Evolutionary conservation across 2,797 vertebrate genomes (phyloP).

Genomic region (Molossus alvarezi): DNA sequence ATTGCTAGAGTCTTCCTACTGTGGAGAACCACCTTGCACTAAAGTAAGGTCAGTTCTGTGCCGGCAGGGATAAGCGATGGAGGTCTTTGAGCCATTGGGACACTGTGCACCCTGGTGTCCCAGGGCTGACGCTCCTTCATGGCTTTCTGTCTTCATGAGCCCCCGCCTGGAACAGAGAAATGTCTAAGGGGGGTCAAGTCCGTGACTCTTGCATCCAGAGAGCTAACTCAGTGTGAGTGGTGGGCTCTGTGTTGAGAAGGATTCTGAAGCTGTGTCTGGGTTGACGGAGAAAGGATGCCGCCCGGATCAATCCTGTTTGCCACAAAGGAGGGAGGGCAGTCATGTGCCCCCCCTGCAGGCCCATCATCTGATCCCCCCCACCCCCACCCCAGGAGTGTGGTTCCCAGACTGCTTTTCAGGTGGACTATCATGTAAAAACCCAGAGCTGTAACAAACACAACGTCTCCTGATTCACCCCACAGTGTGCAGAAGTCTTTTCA

Average conservation of each 20-base stretch:
- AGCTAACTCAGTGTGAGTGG: too few relatives aligned
- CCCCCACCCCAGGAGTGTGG: background rate
- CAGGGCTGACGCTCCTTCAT: background rate
- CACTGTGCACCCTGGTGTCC: background rate
- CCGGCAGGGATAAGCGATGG: accelerated
- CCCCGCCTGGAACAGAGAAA: background rate
- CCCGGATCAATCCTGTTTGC: background rate
- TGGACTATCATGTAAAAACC: background rate
- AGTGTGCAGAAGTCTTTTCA: background rate
- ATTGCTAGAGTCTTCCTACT: background rate
- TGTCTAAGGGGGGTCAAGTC: too few relatives aligned
- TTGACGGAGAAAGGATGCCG: background rate
- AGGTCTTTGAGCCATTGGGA: background rate
- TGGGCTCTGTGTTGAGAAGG: background rate
- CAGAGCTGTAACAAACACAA: background rate
- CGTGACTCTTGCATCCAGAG: background rate
- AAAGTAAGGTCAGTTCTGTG: background rate
- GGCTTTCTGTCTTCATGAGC: background rate
- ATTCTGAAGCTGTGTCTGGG: background rate
- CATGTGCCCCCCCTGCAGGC: accelerated
- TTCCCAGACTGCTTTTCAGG: background rate
- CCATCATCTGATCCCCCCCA: background rate
- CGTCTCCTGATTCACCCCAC: background rate
- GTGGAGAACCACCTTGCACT: accelerated
- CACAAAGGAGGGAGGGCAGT: accelerated